Evolutionary conservation across 2,113 vertebrate species (phyloP), one percentile per base, ranked within the genome.

Genomic region (Mirza zaza): DNA sequence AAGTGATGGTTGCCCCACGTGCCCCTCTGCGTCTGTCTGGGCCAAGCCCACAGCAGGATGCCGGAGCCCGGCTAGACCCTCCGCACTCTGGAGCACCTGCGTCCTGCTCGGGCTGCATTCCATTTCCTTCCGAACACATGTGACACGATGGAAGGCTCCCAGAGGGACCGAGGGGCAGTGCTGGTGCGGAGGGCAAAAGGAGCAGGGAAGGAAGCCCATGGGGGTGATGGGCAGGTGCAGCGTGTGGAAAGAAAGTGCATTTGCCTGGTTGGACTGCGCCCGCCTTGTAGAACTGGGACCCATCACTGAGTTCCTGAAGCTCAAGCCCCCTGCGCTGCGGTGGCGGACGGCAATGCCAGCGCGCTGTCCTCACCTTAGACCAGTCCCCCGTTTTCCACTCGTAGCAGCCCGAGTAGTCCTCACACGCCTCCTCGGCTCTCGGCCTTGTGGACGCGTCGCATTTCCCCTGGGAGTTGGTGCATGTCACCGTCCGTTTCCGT

Each of bases 361-460:
- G 3, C 0, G 0, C 21, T 0, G 0, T 39, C 34, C 77, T 97
- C 98, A 99, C 99, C 99, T 99, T 99, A 57, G 99, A 99, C 99
- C 99, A 99, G 23, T 99, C 99, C 17, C 99, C 99, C 0, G 99
- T 99, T 97, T 99, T 99, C 99, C 99, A 99, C 82, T 99, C 99
- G 0, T 99, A 99, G 94, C 99, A 99, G 96, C 98, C 99, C 0
- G 99, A 99, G 97, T 99, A 98, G 97, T 99, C 99, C 94, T 99
- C 99, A 1, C 99, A 99, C 5, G 97, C 96, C 65, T 99, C 99
- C 97, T 99, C 98, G 0, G 99, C 98, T 50, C 97, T 96, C 0
- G 99, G 99, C 94, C 98, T 98, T 3, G 98, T 99, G 82, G 99
- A 97, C 0, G 99, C 98, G 42, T 99, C 99, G 87, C 99, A 99